These are phyloP conservation scores for Taphrorychus bicolor DNA, from an alignment of 2,888 invertebrate species.

Conservation along the genomic window DNA sequence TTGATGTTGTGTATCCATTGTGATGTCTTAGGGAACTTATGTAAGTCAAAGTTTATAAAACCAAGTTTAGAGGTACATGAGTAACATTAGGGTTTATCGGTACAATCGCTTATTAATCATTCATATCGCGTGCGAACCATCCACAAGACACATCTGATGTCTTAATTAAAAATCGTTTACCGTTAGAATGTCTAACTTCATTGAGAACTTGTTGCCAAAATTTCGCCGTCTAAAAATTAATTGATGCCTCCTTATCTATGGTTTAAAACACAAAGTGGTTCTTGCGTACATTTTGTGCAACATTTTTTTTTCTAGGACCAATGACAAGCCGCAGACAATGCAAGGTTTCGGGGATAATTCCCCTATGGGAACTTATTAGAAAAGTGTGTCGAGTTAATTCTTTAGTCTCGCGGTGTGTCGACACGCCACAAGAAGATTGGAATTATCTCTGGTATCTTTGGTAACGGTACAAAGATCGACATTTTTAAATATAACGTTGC, in stretches of 20 bases:
- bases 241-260: not conserved
- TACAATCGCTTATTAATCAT: too few species aligned
- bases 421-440: not conserved
- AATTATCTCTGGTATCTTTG: too few species aligned
- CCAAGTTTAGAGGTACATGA: too few species aligned
- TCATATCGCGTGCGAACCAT: too few species aligned
- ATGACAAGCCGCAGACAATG: not conserved
- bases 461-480: too few species aligned
- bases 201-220: not conserved
- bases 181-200: not conserved
- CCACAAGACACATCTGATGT: too few species aligned
- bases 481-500: too few species aligned
- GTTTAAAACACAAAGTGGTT: not conserved
- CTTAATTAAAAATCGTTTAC: not conserved
- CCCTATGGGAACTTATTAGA: not conserved
- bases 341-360: not conserved
- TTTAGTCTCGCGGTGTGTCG: not conserved
- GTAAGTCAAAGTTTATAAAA: too few species aligned
- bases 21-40: too few species aligned
- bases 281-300: not conserved
- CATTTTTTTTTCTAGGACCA: not conserved
- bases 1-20: too few species aligned
- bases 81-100: too few species aligned
- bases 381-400: not conserved
- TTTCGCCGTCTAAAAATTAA: not conserved